Evolutionary conservation across 2,888 invertebrate species (phyloP).

Genomic region (Hydrotaea cyrtoneurina): DNA sequence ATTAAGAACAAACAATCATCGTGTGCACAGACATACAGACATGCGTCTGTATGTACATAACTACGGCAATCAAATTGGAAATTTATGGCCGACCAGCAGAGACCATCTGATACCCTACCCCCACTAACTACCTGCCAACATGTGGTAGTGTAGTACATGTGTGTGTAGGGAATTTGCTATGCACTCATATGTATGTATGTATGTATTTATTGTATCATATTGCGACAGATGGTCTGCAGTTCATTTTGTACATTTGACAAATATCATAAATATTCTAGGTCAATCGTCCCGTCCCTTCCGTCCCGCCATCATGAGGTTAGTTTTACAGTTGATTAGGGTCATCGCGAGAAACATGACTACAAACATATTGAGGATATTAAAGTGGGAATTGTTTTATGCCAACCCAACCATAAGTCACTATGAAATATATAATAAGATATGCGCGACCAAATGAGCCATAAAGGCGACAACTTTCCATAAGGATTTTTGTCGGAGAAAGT

Average conservation of each 20-base stretch:
- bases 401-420: no score
- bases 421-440: no score
- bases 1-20: background rate
- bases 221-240: constrained; percentile 12
- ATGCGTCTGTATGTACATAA: no score
- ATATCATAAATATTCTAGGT: background rate
- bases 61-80: constrained; percentile 10
- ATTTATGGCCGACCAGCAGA: background rate
- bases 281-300: background rate
- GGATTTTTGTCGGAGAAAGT: no score
- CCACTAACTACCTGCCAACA: background rate
- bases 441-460: no score
- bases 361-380: background rate
- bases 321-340: background rate
- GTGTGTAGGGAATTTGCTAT: background rate
- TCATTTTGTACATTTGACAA: constrained; percentile 7
- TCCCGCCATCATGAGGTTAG: background rate
- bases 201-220: background rate
- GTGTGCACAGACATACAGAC: background rate
- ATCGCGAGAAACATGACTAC: background rate
- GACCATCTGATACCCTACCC: constrained; percentile 6
- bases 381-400: background rate
- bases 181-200: background rate
- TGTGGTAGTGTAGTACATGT: background rate
- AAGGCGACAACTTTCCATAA: no score